Percentiles rank a stretch among this genome's conserved stretches.
phyloP scores from a whole-genome alignment of 2,888 invertebrate genomes.

The Andrena bucephala region DNA sequence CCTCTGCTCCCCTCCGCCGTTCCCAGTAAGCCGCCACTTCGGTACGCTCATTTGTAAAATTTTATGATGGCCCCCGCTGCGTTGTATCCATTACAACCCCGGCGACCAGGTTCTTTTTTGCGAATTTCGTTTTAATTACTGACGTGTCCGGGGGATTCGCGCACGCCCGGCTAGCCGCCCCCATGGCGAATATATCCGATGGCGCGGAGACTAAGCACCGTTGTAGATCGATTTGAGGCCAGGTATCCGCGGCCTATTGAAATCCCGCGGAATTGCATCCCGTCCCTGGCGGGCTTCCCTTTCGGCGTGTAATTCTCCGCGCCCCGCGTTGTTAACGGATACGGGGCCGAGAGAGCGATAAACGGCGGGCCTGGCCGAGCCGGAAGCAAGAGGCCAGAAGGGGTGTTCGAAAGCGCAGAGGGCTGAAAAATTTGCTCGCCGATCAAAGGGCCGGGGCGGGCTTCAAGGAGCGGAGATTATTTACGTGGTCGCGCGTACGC shows the following conservation, averaged over 20 bases:
- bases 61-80: constrained; percentile 77
- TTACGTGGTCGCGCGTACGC: constrained; percentile 48
- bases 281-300: constrained; percentile 34
- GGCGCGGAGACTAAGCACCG: constrained; percentile 52
- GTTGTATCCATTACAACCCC: constrained; percentile 68
- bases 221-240: constrained; percentile 62
- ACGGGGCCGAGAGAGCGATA: constrained; percentile 36
- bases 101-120: constrained; percentile 64
- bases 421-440: constrained; percentile 64
- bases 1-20: constrained; percentile 48
- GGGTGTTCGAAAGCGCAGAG: constrained; percentile 58
- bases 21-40: constrained; percentile 72
- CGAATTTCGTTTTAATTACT: constrained; percentile 80
- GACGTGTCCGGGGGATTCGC: constrained; percentile 29
- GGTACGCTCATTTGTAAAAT: constrained; percentile 83
- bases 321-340: constrained; percentile 48
- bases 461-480: constrained; percentile 50
- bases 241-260: constrained; percentile 54
- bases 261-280: constrained; percentile 61
- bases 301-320: constrained; percentile 44
- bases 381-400: constrained; percentile 27
- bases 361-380: constrained; percentile 2
- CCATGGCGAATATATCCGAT: constrained; percentile 32
- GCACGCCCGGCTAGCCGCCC: background rate
- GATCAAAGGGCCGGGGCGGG: constrained; percentile 60